These are phyloP conservation scores for Daphoenositta chrysoptera DNA, from an alignment of 2,113 vertebrate species.

Conservation along the genomic window DNA sequence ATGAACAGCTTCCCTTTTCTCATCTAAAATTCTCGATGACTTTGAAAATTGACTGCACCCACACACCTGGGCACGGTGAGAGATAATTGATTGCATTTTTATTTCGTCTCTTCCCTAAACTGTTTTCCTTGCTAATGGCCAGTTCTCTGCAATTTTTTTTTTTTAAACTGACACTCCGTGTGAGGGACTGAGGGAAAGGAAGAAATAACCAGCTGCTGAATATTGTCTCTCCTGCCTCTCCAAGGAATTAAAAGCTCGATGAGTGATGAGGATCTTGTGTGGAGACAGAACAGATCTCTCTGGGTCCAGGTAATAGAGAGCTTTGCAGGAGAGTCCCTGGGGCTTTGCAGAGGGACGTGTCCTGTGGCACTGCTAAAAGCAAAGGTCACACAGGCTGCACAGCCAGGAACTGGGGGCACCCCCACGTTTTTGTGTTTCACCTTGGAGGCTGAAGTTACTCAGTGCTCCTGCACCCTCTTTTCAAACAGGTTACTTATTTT, in stretches of 20 bases:
- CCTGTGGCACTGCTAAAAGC: neutral
- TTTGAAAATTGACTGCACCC: conserved; percentile 66
- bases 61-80: conserved; percentile 40
- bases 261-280: neutral
- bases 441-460: neutral
- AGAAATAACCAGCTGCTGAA: conserved; percentile 55
- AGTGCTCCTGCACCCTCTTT: neutral
- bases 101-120: conserved; percentile 53
- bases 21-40: conserved; percentile 44
- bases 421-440: neutral
- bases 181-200: conserved; percentile 31
- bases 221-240: conserved; percentile 24
- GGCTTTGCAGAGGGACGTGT: neutral
- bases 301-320: neutral
- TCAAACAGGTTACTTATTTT: neutral
- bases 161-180: conserved; percentile 5
- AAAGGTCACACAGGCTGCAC: neutral
- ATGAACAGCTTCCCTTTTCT: conserved; percentile 55
- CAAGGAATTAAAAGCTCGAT: conserved; percentile 13
- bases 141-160: conserved; percentile 41
- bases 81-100: conserved; percentile 49
- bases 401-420: neutral
- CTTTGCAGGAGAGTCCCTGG: neutral
- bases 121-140: conserved; percentile 65
- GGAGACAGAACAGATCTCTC: neutral